These are phyloP conservation scores for Periphyllus acericola DNA, from an alignment of 2,888 invertebrate species.

Conservation along the genomic window DNA sequence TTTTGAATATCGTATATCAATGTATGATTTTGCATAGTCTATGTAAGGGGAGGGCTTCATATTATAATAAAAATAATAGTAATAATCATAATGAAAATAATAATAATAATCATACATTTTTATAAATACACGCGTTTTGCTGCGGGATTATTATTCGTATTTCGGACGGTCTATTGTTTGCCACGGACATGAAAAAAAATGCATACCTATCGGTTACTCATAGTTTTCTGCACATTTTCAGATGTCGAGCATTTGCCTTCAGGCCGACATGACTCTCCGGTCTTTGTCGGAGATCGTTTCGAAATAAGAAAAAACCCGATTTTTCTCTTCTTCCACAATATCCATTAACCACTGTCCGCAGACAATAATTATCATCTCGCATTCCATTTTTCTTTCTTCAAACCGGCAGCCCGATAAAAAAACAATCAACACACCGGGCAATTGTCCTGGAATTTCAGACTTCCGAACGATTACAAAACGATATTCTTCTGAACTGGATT, in stretches of 20 bases:
- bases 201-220: constrained; percentile 49
- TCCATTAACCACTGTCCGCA: constrained; percentile 53
- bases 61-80: constrained; percentile 33
- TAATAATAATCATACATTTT: neutral
- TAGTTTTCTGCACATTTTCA: constrained; percentile 60
- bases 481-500: constrained; percentile 24
- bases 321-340: constrained; percentile 30
- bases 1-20: constrained; percentile 54
- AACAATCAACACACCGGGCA: constrained; percentile 41
- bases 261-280: constrained; percentile 50
- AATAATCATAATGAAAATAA: neutral
- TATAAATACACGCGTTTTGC: neutral
- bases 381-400: constrained; percentile 59
- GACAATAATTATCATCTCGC: constrained; percentile 61
- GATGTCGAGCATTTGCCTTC: constrained; percentile 57
- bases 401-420: constrained; percentile 48
- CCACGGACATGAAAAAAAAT: neutral
- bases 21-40: constrained; percentile 43
- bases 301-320: constrained; percentile 54
- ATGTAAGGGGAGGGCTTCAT: constrained; percentile 1
- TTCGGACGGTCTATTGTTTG: constrained; percentile 52
- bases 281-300: constrained; percentile 58
- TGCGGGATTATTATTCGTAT: constrained; percentile 54
- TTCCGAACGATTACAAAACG: constrained; percentile 45
- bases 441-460: constrained; percentile 57